These are phyloP conservation scores for Catharus ustulatus DNA, from an alignment of 2,797 vertebrate species.

Conservation along the genomic window DNA sequence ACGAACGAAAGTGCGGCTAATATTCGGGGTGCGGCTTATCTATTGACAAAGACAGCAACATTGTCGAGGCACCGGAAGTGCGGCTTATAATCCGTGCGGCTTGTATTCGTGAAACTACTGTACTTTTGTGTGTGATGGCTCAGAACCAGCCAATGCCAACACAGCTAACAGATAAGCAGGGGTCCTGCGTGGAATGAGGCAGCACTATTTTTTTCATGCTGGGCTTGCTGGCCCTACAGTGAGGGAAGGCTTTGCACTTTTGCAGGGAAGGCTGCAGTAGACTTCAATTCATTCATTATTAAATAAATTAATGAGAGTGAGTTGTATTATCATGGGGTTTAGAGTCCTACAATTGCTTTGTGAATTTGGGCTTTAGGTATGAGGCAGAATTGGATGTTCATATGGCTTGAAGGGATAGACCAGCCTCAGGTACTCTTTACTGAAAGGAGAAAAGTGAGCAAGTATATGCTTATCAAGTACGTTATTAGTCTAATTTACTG, in stretches of 20 bases:
- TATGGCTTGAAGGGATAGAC: neutral
- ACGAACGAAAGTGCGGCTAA: too few species aligned
- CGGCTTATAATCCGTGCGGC: too few species aligned
- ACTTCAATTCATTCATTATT: neutral
- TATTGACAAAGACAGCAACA: too few species aligned
- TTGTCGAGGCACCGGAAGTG: too few species aligned
- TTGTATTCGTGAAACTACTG: too few species aligned
- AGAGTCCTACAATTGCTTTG: neutral
- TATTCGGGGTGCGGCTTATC: too few species aligned
- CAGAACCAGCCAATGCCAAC: neutral
- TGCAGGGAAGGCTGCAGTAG: neutral
- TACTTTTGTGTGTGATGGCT: neutral
- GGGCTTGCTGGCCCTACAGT: accelerated
- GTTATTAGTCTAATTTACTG: constrained; percentile 15
- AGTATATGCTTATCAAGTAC: neutral
- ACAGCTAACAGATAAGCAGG: neutral
- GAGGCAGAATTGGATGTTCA: neutral
- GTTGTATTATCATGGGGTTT: neutral
- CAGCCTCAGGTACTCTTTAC: neutral
- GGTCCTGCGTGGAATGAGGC: neutral
- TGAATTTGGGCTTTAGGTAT: neutral
- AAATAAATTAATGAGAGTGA: neutral
- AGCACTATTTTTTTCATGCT: neutral
- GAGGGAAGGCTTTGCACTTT: neutral
- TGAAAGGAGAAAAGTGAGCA: neutral